These are phyloP conservation scores for Chiroxiphia lanceolata DNA, from an alignment of 2,797 vertebrate genomes.

Conservation along the genomic window DNA sequence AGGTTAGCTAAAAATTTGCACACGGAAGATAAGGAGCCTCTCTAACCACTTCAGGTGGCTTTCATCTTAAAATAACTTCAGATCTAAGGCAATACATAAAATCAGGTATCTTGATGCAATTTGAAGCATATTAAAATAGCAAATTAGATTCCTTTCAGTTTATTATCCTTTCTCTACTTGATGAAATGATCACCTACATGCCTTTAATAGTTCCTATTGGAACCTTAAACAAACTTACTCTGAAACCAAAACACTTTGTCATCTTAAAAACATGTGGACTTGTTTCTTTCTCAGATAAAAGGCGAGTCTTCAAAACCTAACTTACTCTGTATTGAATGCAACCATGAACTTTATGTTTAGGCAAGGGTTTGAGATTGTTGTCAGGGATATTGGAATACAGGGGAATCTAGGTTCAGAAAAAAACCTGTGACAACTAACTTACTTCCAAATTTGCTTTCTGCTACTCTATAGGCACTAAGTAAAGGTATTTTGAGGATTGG, in stretches of 20 bases:
- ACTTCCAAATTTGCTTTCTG: not conserved
- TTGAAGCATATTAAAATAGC: not conserved
- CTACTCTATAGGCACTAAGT: not conserved
- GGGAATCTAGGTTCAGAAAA: not conserved
- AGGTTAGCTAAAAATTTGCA: not conserved
- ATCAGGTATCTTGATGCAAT: not conserved
- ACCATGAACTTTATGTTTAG: not conserved
- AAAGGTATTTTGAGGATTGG: not conserved
- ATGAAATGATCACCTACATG: not conserved
- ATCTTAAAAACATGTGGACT: not conserved
- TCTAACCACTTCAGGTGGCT: not conserved
- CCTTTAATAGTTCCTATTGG: not conserved
- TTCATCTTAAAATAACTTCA: conserved; percentile 31
- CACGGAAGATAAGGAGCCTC: not conserved
- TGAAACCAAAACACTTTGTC: not conserved
- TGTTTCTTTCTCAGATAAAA: not conserved
- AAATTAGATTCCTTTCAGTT: not conserved
- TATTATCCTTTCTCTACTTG: not conserved
- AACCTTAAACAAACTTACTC: not conserved
- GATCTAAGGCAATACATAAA: not conserved
- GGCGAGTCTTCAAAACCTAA: not conserved
- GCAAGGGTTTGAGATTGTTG: not conserved
- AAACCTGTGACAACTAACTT: not conserved
- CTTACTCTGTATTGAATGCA: not conserved
- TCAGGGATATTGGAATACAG: not conserved